phyloP scores from a whole-genome alignment of 2,888 invertebrate genomes.

The Plusia festucae region DNA sequence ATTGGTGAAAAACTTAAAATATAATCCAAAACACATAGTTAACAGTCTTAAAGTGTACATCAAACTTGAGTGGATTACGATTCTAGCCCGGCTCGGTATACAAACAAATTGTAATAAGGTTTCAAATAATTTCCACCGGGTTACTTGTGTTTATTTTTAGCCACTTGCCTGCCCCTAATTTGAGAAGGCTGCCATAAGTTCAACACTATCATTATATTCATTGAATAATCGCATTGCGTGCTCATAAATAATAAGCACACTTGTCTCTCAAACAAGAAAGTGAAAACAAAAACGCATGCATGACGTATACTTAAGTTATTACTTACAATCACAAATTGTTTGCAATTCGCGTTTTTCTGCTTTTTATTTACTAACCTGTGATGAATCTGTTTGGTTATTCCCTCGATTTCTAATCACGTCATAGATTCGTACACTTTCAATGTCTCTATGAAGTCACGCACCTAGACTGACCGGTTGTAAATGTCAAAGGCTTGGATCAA shows the following conservation, averaged over 20 bases:
- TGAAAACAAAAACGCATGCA: conserved; percentile 44
- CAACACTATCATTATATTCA: conserved; percentile 37
- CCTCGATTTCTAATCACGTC: conserved; percentile 36
- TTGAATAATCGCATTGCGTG: conserved; percentile 48
- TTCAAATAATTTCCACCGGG: not conserved
- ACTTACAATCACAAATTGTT: conserved; percentile 39
- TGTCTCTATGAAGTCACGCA: conserved; percentile 32
- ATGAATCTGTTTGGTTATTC: conserved; percentile 27
- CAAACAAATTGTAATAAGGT: not conserved
- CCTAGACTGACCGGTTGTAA: conserved; percentile 47
- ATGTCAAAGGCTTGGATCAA: conserved; percentile 45
- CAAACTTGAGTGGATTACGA: too few relatives aligned
- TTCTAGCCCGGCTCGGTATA: not conserved
- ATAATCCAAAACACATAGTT: not conserved
- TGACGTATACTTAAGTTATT: conserved; percentile 47
- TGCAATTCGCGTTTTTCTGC: conserved; percentile 38
- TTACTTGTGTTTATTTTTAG: not conserved
- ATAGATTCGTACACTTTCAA: conserved; percentile 28
- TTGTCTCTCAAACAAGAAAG: conserved; percentile 44
- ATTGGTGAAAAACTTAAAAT: not conserved
- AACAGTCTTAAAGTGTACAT: not conserved
- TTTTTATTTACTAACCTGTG: conserved; percentile 16
- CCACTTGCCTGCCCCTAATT: conserved; percentile 32
- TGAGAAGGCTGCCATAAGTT: conserved; percentile 41
- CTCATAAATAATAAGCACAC: conserved; percentile 26